Percentiles rank a stretch among this genome's conserved stretches.
These are phyloP conservation scores for Taeniopygia guttata DNA, from an alignment of 2,797 vertebrate genomes.

Conservation along the genomic window DNA sequence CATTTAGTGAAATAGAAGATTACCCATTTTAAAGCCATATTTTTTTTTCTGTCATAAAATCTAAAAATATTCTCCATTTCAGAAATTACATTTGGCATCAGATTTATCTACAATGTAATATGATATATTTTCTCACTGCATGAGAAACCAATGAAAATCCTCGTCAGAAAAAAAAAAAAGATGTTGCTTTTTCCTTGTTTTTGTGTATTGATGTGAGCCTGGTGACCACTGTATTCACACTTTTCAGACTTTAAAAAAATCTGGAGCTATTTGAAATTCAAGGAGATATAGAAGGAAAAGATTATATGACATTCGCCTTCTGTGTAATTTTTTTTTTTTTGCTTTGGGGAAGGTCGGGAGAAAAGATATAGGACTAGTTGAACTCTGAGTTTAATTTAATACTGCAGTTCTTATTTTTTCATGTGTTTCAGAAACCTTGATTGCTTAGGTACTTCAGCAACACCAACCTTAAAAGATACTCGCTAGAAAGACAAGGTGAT, in stretches of 20 bases:
- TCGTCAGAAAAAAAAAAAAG: not conserved
- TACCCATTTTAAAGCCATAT: constrained; percentile 51
- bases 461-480: not conserved
- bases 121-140: not conserved
- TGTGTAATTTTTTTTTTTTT: not conserved
- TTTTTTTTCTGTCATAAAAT: constrained; percentile 34
- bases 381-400: not conserved
- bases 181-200: fast-evolving
- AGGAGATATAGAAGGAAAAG: not conserved
- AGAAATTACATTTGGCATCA: constrained; percentile 61
- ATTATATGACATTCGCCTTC: not conserved
- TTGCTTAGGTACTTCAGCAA: not conserved
- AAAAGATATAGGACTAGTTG: not conserved
- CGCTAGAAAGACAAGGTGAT: not conserved
- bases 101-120: constrained; percentile 57
- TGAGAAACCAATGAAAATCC: not conserved
- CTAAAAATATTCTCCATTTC: constrained; percentile 65
- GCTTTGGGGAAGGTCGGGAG: not conserved
- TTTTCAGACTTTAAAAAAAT: not conserved
- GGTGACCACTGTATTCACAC: not conserved
- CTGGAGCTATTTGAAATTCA: not conserved
- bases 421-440: not conserved
- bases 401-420: not conserved
- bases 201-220: not conserved
- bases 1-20: constrained; percentile 72